Evolutionary conservation across 2,888 invertebrate genomes (phyloP).

Genomic region (Xestia xanthographa): DNA sequence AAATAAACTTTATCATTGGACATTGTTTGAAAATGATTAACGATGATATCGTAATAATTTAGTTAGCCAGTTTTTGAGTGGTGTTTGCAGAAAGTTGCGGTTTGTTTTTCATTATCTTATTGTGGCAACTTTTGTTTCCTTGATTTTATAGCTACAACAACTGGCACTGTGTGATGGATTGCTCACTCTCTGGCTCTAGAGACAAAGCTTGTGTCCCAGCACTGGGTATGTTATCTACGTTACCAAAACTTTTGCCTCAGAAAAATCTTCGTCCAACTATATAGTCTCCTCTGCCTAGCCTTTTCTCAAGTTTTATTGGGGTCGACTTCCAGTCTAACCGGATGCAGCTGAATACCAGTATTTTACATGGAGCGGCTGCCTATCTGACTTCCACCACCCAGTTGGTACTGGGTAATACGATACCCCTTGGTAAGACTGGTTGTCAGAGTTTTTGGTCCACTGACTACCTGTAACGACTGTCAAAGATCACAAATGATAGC

Average conservation of each 20-base stretch:
- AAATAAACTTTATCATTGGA: conserved; percentile 20
- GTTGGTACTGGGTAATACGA: too few species aligned
- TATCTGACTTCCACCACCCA: too few species aligned
- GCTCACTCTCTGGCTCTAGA: neutral
- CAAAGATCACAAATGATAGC: too few species aligned
- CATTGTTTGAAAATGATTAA: conserved; percentile 36
- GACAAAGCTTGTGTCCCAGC: neutral
- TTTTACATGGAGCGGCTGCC: too few species aligned
- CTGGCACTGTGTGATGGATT: neutral
- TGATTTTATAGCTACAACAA: neutral
- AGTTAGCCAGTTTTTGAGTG: conserved; percentile 21
- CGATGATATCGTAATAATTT: conserved; percentile 23
- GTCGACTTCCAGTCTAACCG: too few species aligned
- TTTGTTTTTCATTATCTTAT: conserved; percentile 7
- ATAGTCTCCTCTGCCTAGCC: too few species aligned
- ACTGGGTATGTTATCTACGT: neutral
- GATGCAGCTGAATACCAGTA: too few species aligned
- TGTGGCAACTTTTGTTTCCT: neutral
- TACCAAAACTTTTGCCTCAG: neutral
- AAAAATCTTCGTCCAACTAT: neutral
- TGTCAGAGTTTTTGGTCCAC: too few species aligned
- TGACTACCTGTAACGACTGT: too few species aligned
- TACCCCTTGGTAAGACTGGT: too few species aligned
- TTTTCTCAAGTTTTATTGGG: too few species aligned
- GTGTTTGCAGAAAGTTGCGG: neutral